Percentiles rank a stretch among this genome's conserved stretches.
phyloP scores from a whole-genome alignment of 1,140 invertebrate genomes.

The Brachionus sp. region DNA sequence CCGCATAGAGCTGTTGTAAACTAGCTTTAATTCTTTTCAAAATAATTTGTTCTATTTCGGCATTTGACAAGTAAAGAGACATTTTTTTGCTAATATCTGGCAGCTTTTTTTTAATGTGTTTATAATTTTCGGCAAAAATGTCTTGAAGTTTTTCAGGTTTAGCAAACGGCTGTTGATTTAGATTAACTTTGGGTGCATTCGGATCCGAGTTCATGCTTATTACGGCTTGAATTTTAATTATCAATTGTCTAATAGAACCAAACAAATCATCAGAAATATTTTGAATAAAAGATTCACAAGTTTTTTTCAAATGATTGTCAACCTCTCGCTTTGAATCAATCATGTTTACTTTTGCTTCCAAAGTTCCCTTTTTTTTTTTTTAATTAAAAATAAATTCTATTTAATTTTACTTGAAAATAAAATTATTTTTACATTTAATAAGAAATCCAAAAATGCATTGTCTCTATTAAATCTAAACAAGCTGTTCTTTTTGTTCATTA shows the following conservation, averaged over 20 bases:
- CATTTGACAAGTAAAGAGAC: slow-evolving; percentile 29
- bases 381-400: too few species aligned
- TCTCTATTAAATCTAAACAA: slow-evolving; percentile 81
- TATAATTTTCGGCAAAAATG: slow-evolving; percentile 29
- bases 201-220: slow-evolving; percentile 15
- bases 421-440: slow-evolving; percentile 61
- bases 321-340: slow-evolving; percentile 91
- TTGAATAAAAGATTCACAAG: slow-evolving; percentile 85
- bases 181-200: neutral
- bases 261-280: slow-evolving; percentile 66
- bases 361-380: slow-evolving; percentile 74
- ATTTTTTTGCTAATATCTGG: neutral
- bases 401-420: neutral
- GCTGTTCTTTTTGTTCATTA: slow-evolving; percentile 78
- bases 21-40: slow-evolving; percentile 28
- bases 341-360: slow-evolving; percentile 82
- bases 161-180: slow-evolving; percentile 40
- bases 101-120: slow-evolving; percentile 25
- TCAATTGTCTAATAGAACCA: slow-evolving; percentile 9
- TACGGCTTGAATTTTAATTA: slow-evolving; percentile 20
- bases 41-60: slow-evolving; percentile 40
- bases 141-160: slow-evolving; percentile 36
- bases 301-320: slow-evolving; percentile 79
- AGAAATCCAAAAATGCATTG: slow-evolving; percentile 85
- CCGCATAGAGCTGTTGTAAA: slow-evolving; percentile 26